Base-by-base conservation (phyloP, 2,113 vertebrate species). In the Vombatus ursinus region DNA sequence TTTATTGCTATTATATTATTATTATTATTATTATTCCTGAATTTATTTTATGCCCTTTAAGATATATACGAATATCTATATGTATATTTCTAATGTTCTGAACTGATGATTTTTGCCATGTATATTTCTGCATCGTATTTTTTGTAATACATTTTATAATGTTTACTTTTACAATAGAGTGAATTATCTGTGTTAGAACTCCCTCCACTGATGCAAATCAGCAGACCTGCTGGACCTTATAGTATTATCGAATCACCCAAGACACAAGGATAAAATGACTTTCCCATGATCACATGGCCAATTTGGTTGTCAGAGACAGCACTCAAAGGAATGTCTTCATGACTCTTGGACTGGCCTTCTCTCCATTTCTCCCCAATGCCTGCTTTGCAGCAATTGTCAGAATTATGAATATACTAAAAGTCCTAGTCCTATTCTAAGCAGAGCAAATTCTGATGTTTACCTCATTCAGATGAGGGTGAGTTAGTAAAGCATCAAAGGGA, bases 391-490 rank as follows among this genome's bases (percentile, higher is more conserved):
- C 28, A 94, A 77, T 95, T 96, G 16, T 93, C 52, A 91, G n/a
- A 44, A 61, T 47, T 91, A n/a, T 93, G 61, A 91, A 92, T 93
- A 89, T 51, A 84, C 57, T 96, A 31, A 31, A 68, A 68, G 12
- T 37, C 57, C 10, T 68, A 37, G 57, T 37, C 12, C 28, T 37
- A 68, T 31, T 68, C 61, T 11, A 68, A 37, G 37, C 61, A 37
- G 10, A 37, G 57, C 28, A 68, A 37, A 68, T 37, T 68, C 28
- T 68, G 0, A 11, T 68, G 11, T 68, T 68, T 37, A 3, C 31
- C 31, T 68, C 11, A 68, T 68, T 68, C 26, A 37, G 7, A 24
- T 54, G 53, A 5, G 53, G 53, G 24, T 54, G 53, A 54, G 19
- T 54, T 54, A 54, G 24, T 54, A 26, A 54, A 26, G 7, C 26